phyloP scores from a whole-genome alignment of 2,888 invertebrate genomes.

The Chaitophorus viminalis region DNA sequence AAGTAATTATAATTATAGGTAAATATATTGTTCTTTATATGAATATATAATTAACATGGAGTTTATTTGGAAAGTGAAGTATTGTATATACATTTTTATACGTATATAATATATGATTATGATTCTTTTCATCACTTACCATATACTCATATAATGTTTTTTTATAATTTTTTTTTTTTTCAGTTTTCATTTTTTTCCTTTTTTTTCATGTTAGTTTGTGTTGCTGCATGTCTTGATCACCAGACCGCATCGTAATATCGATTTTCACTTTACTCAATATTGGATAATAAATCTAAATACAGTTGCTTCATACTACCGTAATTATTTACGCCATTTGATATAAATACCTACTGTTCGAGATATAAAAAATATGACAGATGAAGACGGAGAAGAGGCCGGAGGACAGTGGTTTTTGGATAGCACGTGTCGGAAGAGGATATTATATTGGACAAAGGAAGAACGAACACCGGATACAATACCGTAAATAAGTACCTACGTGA shows the following conservation, averaged over 20 bases:
- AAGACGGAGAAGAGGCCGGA: too few relatives aligned
- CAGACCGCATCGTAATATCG: slow-evolving; percentile 54
- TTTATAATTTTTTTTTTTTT: background rate
- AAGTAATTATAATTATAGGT: background rate
- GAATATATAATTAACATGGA: background rate
- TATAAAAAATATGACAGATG: background rate
- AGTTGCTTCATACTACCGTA: slow-evolving; percentile 41
- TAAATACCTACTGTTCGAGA: background rate
- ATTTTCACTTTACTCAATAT: slow-evolving; percentile 57
- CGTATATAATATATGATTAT: background rate
- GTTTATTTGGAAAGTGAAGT: background rate
- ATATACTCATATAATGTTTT: background rate
- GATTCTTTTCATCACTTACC: background rate
- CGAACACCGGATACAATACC: background rate
- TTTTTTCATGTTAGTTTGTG: background rate
- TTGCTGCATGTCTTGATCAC: slow-evolving; percentile 35
- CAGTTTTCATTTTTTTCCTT: background rate
- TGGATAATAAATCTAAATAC: slow-evolving; percentile 49
- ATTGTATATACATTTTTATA: background rate
- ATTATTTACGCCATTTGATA: slow-evolving; percentile 56
- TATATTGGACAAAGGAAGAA: slow-evolving; percentile 1
- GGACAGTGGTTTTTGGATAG: background rate
- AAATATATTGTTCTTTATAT: background rate
- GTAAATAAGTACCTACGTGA: background rate
- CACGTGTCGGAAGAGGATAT: background rate